Base-by-base conservation (phyloP, 30 jellyfish, hydroid and myxozoan species). In the Hydractinia symbiolongicarpus region DNA sequence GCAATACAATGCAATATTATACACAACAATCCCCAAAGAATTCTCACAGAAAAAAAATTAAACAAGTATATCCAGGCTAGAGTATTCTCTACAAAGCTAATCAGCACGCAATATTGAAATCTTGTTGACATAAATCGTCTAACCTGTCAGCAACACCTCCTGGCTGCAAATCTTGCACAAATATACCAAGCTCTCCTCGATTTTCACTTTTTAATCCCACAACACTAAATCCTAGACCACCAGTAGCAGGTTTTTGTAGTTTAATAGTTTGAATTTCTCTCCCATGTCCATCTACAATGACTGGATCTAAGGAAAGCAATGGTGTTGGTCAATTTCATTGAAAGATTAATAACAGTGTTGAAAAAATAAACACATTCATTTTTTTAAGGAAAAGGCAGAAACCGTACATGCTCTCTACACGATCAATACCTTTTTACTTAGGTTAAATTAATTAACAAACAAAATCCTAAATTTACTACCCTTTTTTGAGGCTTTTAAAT, bases 161-260 rank as follows among this genome's bases (percentile, higher is more conserved):
- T 64, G 94, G 88, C 70, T 91, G 97, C 5, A 91, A 75, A 54
- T 86, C 95, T 82, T 91, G 97, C 66, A 91, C 97, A 72, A 79
- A 91, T 20, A 91, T 91, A 5, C 97, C 97, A 16, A 91, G 91
- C 72, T 91, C 97, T 52, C 95, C 96, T 56, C 94, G 82, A 51
- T 82, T 91, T 20, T 86, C 97, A 86, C 97, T 91, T 73, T 86
- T 86, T 72, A 91, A 77, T 8, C 97, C 97, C 82, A 86, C 96
- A 60, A 91, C 97, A 86, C 97, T 91, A 88, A 91, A 91, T 14
- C 97, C 97, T 3, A 91, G 91, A 1, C 97, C 97, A 30, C 97
- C 97, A 44, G 68, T 76, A 40, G 84, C 94, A 51, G 97, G 97
- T 50, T 91, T 91, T 8, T 66, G 76, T 73, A 91, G 73, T 51